Evolutionary conservation across 2,888 invertebrate genomes (phyloP), one percentile per base, ranked within the genome.

Genomic region (Phaedon cochleariae): DNA sequence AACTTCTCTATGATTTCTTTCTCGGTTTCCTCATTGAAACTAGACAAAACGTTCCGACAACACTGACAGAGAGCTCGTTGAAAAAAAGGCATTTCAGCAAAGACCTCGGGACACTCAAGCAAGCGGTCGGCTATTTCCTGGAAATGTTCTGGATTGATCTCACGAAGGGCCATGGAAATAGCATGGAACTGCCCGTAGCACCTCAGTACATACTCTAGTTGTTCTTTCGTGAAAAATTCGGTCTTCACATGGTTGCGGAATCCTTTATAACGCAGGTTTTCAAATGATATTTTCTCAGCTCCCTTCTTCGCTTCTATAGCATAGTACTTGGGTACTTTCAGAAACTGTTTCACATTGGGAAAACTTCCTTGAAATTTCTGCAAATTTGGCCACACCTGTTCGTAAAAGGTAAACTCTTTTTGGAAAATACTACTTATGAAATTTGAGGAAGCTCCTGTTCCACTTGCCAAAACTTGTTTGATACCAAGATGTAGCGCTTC

Each of bases 151-250:
- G 63, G 62, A 29, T 69, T 46, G 37, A 69, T 55, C 26, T 73
- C 65, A 48, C 67, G 70, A 31, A 72, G 46, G 1, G 69, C 74
- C 34, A 71, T 71, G 0, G 73, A 73, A 37, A 72, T 49, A 5
- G 73, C 72, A 51, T 77, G 77, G 29, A 72, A 73, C 45, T 64
- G 62, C 1, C 68, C 77, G 21, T 75, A 70, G 29, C 63, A 64
- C 29, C 69, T 63, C 7, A 74, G 54, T 15, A 74, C 65, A 1
- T 72, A 26, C 15, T 57, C 59, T 1, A 69, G 59, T 37, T 74
- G 72, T 29, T 73, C 65, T 4, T 65, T 63, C 48, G 73, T 65
- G 4, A 77, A 55, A 3, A 62, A n/a, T 18, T 60, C 45, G 18
- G 55, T 62, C 15, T 61, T 63, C 10, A 61, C 53, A 17, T 57